Evolutionary conservation across 2,888 invertebrate genomes (phyloP), one percentile per base, ranked within the genome.

Genomic region (Erebia ligea): DNA sequence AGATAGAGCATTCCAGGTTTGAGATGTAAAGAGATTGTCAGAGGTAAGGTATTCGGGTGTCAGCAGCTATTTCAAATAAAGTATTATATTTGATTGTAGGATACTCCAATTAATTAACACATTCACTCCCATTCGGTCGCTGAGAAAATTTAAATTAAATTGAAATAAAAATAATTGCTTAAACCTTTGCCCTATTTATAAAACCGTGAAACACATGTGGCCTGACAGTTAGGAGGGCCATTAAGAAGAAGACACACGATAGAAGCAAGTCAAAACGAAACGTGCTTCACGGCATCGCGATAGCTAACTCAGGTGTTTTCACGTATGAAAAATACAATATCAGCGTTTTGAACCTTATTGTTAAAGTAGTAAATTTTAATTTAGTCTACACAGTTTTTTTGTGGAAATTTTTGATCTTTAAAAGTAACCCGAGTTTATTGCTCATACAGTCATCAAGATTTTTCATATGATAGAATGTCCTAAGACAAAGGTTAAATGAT

Each of bases 201-300:
- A 79, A 71, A 80, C 80, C 85, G 86, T 86, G 86, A 81, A 83
- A 78, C 85, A 85, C 82, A 87, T 87, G 86, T 86, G 88, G 86
- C 86, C 87, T 82, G 82, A 85, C 84, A 83, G 86, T 86, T 85
- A 86, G 81, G 82, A 77, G 78, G 81, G 81, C 89, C 88, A 91
- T 91, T 91, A 91, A 87, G 85, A 84, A 82, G 83, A 78, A 82
- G 81, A 83, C 82, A 78, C 69, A 76, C 84, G 90, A 90, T 88
- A 89, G 87, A 34, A 82, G 76, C 83, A 76, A 79, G 86, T 84
- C 82, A 81, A 83, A 83, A 72, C 75, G 83, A 84, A 87, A 91
- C 91, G 90, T 91, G 91, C 89, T 89, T 83, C 86, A 86, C 87
- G 80, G 84, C 84, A 90, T 91, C 91, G 86, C 82, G 91, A 91